Evolutionary conservation across 2,113 vertebrate genomes (phyloP), one percentile per base, ranked within the genome.

Genomic region (Gavialis gangeticus): DNA sequence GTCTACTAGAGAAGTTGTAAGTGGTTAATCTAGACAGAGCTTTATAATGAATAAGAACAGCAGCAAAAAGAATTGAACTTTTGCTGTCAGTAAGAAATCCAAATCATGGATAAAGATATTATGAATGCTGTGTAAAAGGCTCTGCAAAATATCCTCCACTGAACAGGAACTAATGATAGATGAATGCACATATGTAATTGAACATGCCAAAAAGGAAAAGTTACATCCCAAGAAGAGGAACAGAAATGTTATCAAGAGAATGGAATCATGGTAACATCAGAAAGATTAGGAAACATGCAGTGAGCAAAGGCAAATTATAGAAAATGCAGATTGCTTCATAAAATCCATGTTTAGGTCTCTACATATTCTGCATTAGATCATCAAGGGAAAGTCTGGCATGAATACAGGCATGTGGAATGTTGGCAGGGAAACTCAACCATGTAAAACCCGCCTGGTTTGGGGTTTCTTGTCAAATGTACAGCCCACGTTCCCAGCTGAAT

Each of bases 151-250:
- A 88, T 71, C 91, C 80, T 96, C 83, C 86, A 82, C 83, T 88
- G 93, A 95, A 91, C 93, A 88, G 94, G 87, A 97, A 88, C 89
- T 95, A 97, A 97, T 84, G 90, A 90, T 2, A 95, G 95, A 88
- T 91, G 96, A 96, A 97, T 84, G 92, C 79, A 79, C 83, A 87
- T 79, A 91, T 66, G 88, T 89, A 96, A 96, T 57, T 95, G 94
- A 95, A 97, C 85, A 91, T 69, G 83, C 76, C 46, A 87, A 87
- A 75, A 90, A 83, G 79, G 79, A 84, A 84, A 88, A 79, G 85
- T 92, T 91, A 88, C 84, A 94, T 96, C 87, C 76, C 75, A 91
- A 88, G 86, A 75, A 93, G 76, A 75, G 75, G 81, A 85, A 75
- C 15, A 91, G 87, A 93, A 96, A 95, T 77, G 11, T 77, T 89